These are phyloP conservation scores for Drosophila histrio DNA, from an alignment of 2,888 invertebrate genomes.

Conservation along the genomic window DNA sequence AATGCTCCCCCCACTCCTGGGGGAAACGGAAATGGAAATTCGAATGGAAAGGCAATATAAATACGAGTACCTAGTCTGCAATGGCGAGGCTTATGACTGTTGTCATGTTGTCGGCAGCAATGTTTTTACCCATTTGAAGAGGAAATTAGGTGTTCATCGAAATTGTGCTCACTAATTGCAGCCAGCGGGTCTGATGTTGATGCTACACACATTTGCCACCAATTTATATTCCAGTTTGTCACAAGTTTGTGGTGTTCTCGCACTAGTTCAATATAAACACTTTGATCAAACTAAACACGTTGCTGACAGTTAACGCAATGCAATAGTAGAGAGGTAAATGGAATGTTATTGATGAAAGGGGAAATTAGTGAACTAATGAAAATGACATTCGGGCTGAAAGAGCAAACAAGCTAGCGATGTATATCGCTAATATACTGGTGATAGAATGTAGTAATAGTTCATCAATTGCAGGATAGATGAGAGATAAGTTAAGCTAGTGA, in stretches of 20 bases:
- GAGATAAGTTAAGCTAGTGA: too few species aligned
- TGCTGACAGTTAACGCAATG: not conserved
- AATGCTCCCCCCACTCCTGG: constrained; percentile 37
- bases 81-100: constrained; percentile 24
- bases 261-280: constrained; percentile 2
- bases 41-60: constrained; percentile 56
- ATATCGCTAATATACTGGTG: too few species aligned
- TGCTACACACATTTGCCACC: not conserved
- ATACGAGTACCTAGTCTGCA: not conserved
- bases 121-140: constrained; percentile 23
- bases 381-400: too few species aligned
- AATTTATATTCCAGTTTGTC: constrained; percentile 5
- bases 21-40: constrained; percentile 68
- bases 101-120: constrained; percentile 31
- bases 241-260: not conserved
- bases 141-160: constrained; percentile 50
- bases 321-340: not conserved
- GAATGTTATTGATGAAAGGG: too few species aligned
- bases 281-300: not conserved
- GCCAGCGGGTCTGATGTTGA: not conserved
- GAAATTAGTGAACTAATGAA: too few species aligned
- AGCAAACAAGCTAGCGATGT: too few species aligned
- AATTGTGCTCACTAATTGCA: constrained; percentile 32
- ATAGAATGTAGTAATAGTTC: too few species aligned
- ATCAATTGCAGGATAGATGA: too few species aligned